Percentiles rank a stretch among this genome's conserved stretches.
Evolutionary conservation across 1,140 invertebrate genomes (phyloP).

Genomic region (Drosophila burlai): DNA sequence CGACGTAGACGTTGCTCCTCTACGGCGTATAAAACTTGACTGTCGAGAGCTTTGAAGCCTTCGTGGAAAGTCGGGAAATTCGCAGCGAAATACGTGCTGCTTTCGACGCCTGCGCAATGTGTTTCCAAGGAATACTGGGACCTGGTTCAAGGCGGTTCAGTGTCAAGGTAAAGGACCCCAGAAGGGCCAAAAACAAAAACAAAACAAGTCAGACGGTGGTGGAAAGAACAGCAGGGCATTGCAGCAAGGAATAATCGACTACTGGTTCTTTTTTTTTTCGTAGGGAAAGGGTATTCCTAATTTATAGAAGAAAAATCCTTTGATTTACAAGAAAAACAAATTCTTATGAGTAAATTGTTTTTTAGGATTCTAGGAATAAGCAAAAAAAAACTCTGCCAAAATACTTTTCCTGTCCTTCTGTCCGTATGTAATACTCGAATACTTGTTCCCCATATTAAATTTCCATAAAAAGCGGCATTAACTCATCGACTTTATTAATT

Average conservation of each 20-base stretch:
- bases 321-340: neutral
- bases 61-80: slow-evolving; percentile 21
- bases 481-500: neutral
- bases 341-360: no score
- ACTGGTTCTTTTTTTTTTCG: no score
- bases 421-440: no score
- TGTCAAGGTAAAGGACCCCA: slow-evolving; percentile 67
- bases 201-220: slow-evolving; percentile 6
- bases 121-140: slow-evolving; percentile 20
- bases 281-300: neutral
- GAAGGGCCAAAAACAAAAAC: slow-evolving; percentile 1
- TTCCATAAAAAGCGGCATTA: neutral
- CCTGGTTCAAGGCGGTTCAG: slow-evolving; percentile 54
- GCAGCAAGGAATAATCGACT: neutral
- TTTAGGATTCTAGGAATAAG: no score
- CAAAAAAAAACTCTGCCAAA: neutral
- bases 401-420: neutral
- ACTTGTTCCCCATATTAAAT: neutral
- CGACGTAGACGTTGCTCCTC: slow-evolving; percentile 32
- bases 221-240: neutral
- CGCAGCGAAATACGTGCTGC: slow-evolving; percentile 26
- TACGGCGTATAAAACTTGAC: slow-evolving; percentile 46
- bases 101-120: slow-evolving; percentile 38
- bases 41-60: slow-evolving; percentile 16
- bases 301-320: neutral